Evolutionary conservation across 2,888 invertebrate genomes (phyloP).

Genomic region (Geotrupes spiniger): DNA sequence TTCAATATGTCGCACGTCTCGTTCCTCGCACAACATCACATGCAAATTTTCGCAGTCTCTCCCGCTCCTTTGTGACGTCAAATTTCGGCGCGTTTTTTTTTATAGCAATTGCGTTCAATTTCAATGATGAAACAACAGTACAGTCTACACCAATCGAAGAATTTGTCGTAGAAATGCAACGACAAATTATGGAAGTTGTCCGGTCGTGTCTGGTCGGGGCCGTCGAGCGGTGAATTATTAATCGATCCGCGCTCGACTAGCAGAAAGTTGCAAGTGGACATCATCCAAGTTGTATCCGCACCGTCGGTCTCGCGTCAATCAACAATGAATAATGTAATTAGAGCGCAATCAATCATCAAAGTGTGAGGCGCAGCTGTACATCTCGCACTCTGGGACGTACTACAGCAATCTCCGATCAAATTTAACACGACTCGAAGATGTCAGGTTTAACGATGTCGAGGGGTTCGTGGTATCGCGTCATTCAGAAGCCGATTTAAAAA

Average conservation of each 20-base stretch:
- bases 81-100: too few species aligned
- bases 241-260: constrained; percentile 15
- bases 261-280: constrained; percentile 15
- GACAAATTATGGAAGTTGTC: too few species aligned
- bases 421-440: constrained; percentile 30
- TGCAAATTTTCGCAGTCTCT: too few species aligned
- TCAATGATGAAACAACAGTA: too few species aligned
- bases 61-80: too few species aligned
- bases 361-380: constrained; percentile 40
- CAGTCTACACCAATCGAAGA: too few species aligned
- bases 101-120: too few species aligned
- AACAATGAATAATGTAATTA: constrained; percentile 49
- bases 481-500: too few species aligned
- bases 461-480: too few species aligned
- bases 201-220: too few species aligned
- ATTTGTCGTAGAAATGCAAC: too few species aligned
- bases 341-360: constrained; percentile 47
- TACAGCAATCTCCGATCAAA: constrained; percentile 35
- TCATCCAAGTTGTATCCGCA: constrained; percentile 22
- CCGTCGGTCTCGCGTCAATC: constrained; percentile 39
- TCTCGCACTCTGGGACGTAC: constrained; percentile 41
- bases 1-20: constrained; percentile 35
- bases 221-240: constrained; percentile 7
- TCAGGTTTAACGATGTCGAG: not conserved
- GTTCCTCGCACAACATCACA: too few species aligned